Evolutionary conservation across 1,140 invertebrate genomes (phyloP), one percentile per base, ranked within the genome.

Genomic region (Zaprionus nigranus): DNA sequence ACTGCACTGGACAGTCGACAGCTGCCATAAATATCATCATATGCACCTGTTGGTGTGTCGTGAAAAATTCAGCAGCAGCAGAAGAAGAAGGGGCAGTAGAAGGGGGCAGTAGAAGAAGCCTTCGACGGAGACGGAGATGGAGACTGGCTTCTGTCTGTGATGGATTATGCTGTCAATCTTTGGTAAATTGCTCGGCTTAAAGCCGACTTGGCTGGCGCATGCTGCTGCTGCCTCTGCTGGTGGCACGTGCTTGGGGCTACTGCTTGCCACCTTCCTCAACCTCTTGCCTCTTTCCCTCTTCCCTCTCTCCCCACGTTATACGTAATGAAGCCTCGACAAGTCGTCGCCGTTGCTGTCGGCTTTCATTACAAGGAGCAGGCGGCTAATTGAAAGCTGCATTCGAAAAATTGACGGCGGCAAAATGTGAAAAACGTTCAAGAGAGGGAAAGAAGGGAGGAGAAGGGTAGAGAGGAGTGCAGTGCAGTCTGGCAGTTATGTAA

Each of bases 361-460:
- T 78, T 87, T 87, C 81, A 87, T 87, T 87, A 87, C 84, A 87
- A 88, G 78, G 65, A 87, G 78, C 85, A 84, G 78, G 84, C 84
- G 84, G 84, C 81, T 87, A 87, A 87, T 87, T 87, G 84, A 87
- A 87, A 84, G 84, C 84, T 90, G 81, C 81, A 88, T 87, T 87
- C 69, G 82, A 65, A 79, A 78, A 80, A 78, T 65, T 69, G 75
- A 74, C 77, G 59, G 77, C 80, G 77, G 77, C 63, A 79, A 73
- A 77, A 77, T 72, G 77, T 79, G 70, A 86, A 76, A 81, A 79
- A 66, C 77, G 75, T 67, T 75, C 15, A 38, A 24, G 22, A 9
- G 60, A 53, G 40, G 34, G 43, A n/a, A 34, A 62, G 34, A 3
- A 20, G 40, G 59, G 61, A 49, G 28, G 13, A 34, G 65, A 59